These are phyloP conservation scores for Perizoma flavofasciatum DNA, from an alignment of 2,888 invertebrate species.

Conservation along the genomic window DNA sequence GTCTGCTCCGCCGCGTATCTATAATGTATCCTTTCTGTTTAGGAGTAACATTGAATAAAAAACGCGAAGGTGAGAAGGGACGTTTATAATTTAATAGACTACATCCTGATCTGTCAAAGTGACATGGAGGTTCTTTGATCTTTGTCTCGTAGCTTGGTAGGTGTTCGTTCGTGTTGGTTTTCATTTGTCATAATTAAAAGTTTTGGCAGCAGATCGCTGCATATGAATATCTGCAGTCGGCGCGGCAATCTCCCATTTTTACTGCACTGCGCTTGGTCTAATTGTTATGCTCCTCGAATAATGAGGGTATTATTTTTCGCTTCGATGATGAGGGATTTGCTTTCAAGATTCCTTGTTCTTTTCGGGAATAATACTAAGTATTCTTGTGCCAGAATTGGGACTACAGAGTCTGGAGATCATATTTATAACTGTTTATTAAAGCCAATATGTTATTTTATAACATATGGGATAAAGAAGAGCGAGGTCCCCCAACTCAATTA, in stretches of 20 bases:
- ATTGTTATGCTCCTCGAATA: slow-evolving; percentile 53
- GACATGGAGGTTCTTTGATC: slow-evolving; percentile 54
- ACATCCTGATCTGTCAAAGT: slow-evolving; percentile 65
- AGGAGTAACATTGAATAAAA: slow-evolving; percentile 76
- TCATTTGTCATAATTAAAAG: slow-evolving; percentile 65
- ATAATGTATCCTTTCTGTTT: slow-evolving; percentile 80
- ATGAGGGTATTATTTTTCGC: slow-evolving; percentile 53
- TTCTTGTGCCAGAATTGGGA: too few species aligned
- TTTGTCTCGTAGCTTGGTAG: slow-evolving; percentile 21
- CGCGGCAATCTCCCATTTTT: slow-evolving; percentile 50
- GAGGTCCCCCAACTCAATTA: too few species aligned
- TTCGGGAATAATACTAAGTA: neutral
- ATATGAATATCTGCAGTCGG: slow-evolving; percentile 51
- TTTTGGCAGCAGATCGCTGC: slow-evolving; percentile 57
- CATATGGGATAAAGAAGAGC: too few species aligned
- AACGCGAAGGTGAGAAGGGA: slow-evolving; percentile 68
- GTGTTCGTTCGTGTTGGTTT: slow-evolving; percentile 46
- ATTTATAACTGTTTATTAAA: too few species aligned
- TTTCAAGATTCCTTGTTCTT: slow-evolving; percentile 21
- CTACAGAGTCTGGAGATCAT: too few species aligned
- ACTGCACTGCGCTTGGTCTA: slow-evolving; percentile 60
- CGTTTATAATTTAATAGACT: slow-evolving; percentile 72
- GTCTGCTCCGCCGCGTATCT: slow-evolving; percentile 78
- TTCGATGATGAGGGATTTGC: slow-evolving; percentile 43
- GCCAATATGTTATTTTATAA: too few species aligned